These are phyloP conservation scores for Isurus oxyrinchus DNA, from an alignment of 2,113 vertebrate genomes.

Conservation along the genomic window DNA sequence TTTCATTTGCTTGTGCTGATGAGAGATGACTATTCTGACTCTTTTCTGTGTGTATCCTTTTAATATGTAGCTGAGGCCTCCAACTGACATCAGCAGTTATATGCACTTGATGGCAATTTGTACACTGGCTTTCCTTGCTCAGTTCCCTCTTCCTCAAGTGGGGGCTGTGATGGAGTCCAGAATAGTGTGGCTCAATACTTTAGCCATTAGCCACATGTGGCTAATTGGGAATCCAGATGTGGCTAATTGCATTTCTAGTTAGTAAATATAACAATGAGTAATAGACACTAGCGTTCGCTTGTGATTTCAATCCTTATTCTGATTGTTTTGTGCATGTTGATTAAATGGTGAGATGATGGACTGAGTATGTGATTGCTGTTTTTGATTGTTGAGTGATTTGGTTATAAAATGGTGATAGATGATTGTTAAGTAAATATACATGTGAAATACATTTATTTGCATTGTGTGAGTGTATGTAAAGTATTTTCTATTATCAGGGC, in stretches of 20 bases:
- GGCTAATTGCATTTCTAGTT: background rate
- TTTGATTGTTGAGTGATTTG: background rate
- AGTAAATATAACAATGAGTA: background rate
- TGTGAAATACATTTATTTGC: background rate
- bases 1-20: background rate
- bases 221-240: background rate
- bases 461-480: no score
- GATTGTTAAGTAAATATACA: background rate
- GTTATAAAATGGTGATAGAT: background rate
- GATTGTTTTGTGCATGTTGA: background rate
- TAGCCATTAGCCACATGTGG: background rate
- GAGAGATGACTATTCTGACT: background rate
- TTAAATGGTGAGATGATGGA: background rate
- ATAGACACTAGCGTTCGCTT: background rate
- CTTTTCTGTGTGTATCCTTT: background rate
- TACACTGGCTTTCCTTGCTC: background rate
- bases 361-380: background rate
- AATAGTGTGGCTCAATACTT: background rate
- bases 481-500: background rate
- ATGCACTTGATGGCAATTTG: background rate
- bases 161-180: background rate
- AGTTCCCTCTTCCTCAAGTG: background rate
- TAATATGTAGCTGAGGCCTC: background rate
- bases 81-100: background rate
- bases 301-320: background rate